phyloP scores from a whole-genome alignment of 2,113 vertebrate species.

The Cryptomyrus ogoouensis region DNA sequence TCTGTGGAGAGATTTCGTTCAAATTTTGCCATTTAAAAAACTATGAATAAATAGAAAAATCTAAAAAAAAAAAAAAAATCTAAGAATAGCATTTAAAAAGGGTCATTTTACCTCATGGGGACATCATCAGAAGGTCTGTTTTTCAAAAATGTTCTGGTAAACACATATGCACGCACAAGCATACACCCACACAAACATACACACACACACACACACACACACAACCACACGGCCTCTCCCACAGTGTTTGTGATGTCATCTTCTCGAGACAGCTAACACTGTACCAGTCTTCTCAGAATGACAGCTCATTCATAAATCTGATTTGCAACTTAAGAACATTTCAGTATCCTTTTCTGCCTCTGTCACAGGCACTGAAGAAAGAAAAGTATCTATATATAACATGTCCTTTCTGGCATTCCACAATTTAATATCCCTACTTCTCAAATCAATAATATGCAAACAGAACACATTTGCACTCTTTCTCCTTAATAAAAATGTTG shows the following conservation, averaged over 20 bases:
- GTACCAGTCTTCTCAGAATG: neutral
- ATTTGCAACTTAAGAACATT: neutral
- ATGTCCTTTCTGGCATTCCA: neutral
- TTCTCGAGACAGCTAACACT: neutral
- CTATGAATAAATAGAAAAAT: neutral
- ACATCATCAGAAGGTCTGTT: neutral
- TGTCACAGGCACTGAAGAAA: neutral
- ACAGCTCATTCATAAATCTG: neutral
- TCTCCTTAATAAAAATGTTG: neutral
- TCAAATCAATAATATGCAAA: neutral
- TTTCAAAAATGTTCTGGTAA: neutral
- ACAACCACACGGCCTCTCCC: neutral
- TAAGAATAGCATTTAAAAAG: neutral
- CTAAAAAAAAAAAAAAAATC: neutral
- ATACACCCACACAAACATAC: neutral
- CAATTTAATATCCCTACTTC: constrained; percentile 10
- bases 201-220: neutral
- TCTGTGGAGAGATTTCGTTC: neutral
- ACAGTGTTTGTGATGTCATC: neutral
- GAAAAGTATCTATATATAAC: neutral
- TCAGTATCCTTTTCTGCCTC: neutral
- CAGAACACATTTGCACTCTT: neutral
- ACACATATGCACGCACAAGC: neutral
- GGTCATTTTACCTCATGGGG: neutral
- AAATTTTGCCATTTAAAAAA: neutral